Evolutionary conservation across 2,797 vertebrate genomes (phyloP), one percentile per base, ranked within the genome.

Genomic region (Propithecus deckenii): DNA sequence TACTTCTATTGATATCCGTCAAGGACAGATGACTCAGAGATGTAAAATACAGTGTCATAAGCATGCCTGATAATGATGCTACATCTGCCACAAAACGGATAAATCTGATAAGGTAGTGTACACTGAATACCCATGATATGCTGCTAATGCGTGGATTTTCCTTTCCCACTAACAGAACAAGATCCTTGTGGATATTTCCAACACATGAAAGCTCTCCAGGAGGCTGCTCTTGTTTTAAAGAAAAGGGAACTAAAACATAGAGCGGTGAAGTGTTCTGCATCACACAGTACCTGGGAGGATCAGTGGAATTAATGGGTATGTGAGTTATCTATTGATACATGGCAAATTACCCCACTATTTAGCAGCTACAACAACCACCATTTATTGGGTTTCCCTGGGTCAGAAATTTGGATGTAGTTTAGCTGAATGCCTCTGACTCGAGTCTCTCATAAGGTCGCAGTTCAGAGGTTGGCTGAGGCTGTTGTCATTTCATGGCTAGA

Each of bases 51-150:
- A 65, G 55, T 18, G 10, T 92, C 61, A 69, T 96, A 86, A 92
- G 81, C 48, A 15, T 63, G 67, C 57, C 48, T 97, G 88, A 55
- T 84, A 88, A 96, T 86, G 74, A 78, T 50, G 69, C 50, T 57
- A 50, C 22, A 18, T 95, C 72, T 96, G 95, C 41, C 90, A 95
- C 59, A 74, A 81, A 96, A 93, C 79, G 74, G 80, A 87, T 97
- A 78, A 91, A 86, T 96, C 74, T 48, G 69, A 80, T 89, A 83
- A 94, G n/a, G 52, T 57, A 76, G 22, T 63, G 32, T 72, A 65
- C 46, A 75, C 46, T 72, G 28, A 81, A 95, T 88, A 67, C 63
- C 85, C 67, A 61, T 86, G 74, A 69, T 57, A 87, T 32, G 13
- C 55, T 93, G 86, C 41, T 79, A 74, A 90, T 61, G 75, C 55